phyloP scores from a whole-genome alignment of 2,888 invertebrate genomes.

The Eupithecia tripunctaria region DNA sequence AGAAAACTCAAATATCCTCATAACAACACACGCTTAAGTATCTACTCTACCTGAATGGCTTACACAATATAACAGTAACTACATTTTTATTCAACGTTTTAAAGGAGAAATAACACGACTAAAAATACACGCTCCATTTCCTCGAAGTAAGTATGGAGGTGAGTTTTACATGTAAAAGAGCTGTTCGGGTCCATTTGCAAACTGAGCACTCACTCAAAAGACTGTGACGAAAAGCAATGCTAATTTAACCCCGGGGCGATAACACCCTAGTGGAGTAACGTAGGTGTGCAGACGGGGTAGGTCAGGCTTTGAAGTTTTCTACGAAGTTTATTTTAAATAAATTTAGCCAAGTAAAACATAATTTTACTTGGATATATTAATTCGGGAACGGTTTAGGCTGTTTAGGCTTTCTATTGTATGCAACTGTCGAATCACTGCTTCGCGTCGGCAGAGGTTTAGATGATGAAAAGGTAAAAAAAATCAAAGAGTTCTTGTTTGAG shows the following conservation, averaged over 20 bases:
- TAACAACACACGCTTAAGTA: not conserved
- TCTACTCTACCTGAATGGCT: not conserved
- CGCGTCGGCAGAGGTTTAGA: too few species aligned
- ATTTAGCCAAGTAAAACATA: not conserved
- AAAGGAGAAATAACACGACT: constrained; percentile 22
- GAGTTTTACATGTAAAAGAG: constrained; percentile 34
- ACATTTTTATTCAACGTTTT: constrained; percentile 12
- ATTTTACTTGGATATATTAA: not conserved
- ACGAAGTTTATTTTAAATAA: constrained; percentile 3
- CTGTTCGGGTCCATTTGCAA: constrained; percentile 36
- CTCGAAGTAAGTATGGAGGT: constrained; percentile 27
- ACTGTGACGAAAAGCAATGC: constrained; percentile 35
- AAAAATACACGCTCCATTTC: constrained; percentile 31
- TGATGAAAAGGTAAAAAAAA: too few species aligned
- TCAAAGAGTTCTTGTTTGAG: too few species aligned
- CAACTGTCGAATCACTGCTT: too few species aligned
- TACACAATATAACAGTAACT: constrained; percentile 13
- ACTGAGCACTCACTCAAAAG: constrained; percentile 34
- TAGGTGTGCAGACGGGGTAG: not conserved
- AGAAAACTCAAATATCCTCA: not conserved
- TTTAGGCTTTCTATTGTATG: too few species aligned
- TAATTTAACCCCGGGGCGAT: constrained; percentile 33
- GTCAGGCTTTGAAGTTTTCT: constrained; percentile 3
- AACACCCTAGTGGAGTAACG: constrained; percentile 17
- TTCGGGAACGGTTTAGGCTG: too few species aligned